Percentiles rank a stretch among this genome's conserved stretches.
Conservation (phyloP, 1,140 invertebrate species). For the Agrilus planipennis region DNA sequence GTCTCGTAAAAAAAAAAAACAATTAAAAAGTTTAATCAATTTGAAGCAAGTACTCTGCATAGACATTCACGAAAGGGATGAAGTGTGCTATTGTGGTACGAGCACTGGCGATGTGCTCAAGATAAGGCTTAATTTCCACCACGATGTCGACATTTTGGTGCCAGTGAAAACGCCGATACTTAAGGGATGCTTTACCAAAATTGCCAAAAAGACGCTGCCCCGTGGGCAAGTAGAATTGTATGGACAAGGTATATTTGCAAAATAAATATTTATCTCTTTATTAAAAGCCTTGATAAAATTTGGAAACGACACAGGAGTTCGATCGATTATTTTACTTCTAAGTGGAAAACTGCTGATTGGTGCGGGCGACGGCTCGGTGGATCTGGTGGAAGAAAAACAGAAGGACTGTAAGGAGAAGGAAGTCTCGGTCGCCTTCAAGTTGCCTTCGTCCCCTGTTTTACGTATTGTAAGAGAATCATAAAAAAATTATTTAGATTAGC, state of each 20-base stretch:
- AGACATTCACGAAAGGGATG: constrained; percentile 51
- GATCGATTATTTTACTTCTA: constrained; percentile 49
- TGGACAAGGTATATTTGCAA: constrained; percentile 16
- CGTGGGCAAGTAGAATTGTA: constrained; percentile 36
- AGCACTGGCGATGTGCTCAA: constrained; percentile 58
- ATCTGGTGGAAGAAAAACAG: constrained; percentile 47
- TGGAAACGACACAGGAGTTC: constrained; percentile 42
- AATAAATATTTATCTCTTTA: background rate
- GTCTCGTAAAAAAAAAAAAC: too few species aligned
- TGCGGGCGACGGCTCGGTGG: constrained; percentile 69
- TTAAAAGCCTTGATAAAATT: background rate
- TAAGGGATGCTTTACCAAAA: constrained; percentile 56
- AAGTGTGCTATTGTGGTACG: constrained; percentile 70
- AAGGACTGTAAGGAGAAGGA: constrained; percentile 5
- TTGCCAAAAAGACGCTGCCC: constrained; percentile 34
- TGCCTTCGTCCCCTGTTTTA: constrained; percentile 29
- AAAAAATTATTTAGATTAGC: too few species aligned
- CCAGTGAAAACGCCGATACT: constrained; percentile 44
- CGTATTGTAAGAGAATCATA: constrained; percentile 16
- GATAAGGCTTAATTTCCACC: constrained; percentile 51
- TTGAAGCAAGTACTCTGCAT: constrained; percentile 56
- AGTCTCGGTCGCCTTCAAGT: constrained; percentile 20
- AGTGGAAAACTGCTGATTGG: constrained; percentile 58
- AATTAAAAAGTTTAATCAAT: too few species aligned
- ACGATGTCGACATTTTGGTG: constrained; percentile 40